Percentiles rank a stretch among this genome's conserved stretches.
Evolutionary conservation across 2,888 invertebrate species (phyloP).

Genomic region (Eupithecia exiguata): DNA sequence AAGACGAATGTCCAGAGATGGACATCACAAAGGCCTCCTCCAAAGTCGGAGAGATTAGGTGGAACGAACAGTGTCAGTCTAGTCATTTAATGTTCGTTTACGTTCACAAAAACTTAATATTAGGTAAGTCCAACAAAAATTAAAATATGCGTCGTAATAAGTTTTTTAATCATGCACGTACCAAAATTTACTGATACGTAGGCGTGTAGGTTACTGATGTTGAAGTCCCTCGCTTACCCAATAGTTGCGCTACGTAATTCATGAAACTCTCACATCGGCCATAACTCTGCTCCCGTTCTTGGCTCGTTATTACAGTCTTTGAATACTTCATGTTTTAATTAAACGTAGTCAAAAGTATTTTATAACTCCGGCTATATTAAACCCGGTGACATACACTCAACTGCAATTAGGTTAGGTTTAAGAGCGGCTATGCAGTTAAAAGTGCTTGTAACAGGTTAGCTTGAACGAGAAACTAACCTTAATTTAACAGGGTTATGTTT

Average conservation of each 20-base stretch:
- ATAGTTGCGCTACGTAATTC: conserved; percentile 46
- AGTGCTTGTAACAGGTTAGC: conserved; percentile 8
- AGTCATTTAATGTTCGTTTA: too few species aligned
- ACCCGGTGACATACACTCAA: conserved; percentile 37
- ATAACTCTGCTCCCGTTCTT: conserved; percentile 52
- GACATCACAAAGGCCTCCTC: too few species aligned
- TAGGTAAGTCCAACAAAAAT: too few species aligned
- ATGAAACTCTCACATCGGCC: conserved; percentile 44
- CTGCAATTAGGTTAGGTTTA: conserved; percentile 2
- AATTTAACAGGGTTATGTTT: background rate
- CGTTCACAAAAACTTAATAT: too few species aligned
- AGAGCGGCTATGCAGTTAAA: background rate
- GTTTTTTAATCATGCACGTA: too few species aligned
- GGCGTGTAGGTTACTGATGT: conserved; percentile 3
- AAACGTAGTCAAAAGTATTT: conserved; percentile 60
- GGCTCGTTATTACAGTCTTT: conserved; percentile 67
- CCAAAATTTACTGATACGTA: background rate
- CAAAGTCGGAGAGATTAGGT: too few species aligned
- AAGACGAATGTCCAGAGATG: too few species aligned
- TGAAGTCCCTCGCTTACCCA: conserved; percentile 34
- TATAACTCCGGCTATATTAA: conserved; percentile 42
- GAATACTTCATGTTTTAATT: conserved; percentile 75
- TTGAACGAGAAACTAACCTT: background rate
- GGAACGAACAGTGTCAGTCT: too few species aligned
- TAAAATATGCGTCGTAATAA: too few species aligned